phyloP scores from a whole-genome alignment of 64 coral and sea anemone genomes.

The Stichodactyla mertensii region DNA sequence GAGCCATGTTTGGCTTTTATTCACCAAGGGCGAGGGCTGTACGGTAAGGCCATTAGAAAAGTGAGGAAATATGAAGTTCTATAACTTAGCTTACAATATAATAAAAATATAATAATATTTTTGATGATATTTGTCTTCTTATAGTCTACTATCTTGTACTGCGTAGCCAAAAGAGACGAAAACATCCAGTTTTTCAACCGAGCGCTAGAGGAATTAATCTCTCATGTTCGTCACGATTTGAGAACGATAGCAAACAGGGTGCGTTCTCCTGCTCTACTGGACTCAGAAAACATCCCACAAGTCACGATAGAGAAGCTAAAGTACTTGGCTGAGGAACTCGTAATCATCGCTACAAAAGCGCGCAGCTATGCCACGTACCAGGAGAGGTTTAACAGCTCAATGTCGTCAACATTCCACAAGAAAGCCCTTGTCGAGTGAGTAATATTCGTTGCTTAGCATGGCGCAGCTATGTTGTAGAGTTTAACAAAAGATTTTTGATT shows the following conservation, averaged over 20 bases:
- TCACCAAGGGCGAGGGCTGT: not conserved
- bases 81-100: not conserved
- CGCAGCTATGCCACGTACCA: conserved; percentile 74
- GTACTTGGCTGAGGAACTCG: conserved; percentile 70
- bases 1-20: too few relatives aligned
- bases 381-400: conserved; percentile 84
- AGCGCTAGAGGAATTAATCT: conserved; percentile 70
- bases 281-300: conserved; percentile 81
- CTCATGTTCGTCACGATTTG: conserved; percentile 66
- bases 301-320: conserved; percentile 82
- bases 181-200: conserved; percentile 75
- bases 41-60: too few relatives aligned
- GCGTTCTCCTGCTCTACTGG: conserved; percentile 64
- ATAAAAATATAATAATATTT: not conserved
- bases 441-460: not conserved
- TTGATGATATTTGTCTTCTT: not conserved
- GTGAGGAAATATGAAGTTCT: too few relatives aligned
- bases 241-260: conserved; percentile 77
- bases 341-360: conserved; percentile 56
- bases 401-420: conserved; percentile 76
- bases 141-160: conserved; percentile 88
- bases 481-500: too few relatives aligned
- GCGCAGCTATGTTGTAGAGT: too few relatives aligned
- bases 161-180: conserved; percentile 90
- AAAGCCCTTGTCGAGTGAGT: conserved; percentile 78